These are phyloP conservation scores for Spialia ferax DNA, from an alignment of 2,888 invertebrate genomes.

Conservation along the genomic window DNA sequence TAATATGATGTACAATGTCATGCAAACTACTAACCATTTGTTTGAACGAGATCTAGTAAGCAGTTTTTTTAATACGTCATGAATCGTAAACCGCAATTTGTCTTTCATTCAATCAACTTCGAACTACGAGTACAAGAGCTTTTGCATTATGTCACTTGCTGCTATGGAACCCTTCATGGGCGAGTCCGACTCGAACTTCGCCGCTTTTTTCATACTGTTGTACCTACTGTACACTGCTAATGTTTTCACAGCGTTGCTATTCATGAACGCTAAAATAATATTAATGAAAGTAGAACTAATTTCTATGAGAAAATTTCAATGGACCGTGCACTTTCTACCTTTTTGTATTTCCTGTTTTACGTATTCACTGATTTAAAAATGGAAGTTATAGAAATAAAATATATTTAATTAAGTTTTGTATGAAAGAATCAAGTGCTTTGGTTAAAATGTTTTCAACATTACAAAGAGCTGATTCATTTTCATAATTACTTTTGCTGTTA, in stretches of 20 bases:
- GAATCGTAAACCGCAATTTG: too few relatives aligned
- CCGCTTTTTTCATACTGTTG: conserved; percentile 29
- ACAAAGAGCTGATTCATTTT: neutral
- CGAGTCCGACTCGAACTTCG: too few relatives aligned
- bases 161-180: too few relatives aligned
- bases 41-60: too few relatives aligned
- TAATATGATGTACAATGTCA: too few relatives aligned
- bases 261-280: conserved; percentile 22
- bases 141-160: too few relatives aligned
- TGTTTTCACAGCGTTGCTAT: conserved; percentile 18
- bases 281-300: conserved; percentile 18
- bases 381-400: neutral
- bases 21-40: too few relatives aligned
- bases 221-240: conserved; percentile 14
- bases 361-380: neutral
- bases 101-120: too few relatives aligned
- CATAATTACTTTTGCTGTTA: neutral
- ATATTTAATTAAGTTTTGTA: neutral
- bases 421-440: neutral
- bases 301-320: conserved; percentile 8
- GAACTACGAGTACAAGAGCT: too few relatives aligned
- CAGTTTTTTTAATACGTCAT: too few relatives aligned
- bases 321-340: neutral
- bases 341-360: neutral
- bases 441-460: neutral